phyloP scores from a whole-genome alignment of 2,797 vertebrate genomes.

The Onychomys arenicola region DNA sequence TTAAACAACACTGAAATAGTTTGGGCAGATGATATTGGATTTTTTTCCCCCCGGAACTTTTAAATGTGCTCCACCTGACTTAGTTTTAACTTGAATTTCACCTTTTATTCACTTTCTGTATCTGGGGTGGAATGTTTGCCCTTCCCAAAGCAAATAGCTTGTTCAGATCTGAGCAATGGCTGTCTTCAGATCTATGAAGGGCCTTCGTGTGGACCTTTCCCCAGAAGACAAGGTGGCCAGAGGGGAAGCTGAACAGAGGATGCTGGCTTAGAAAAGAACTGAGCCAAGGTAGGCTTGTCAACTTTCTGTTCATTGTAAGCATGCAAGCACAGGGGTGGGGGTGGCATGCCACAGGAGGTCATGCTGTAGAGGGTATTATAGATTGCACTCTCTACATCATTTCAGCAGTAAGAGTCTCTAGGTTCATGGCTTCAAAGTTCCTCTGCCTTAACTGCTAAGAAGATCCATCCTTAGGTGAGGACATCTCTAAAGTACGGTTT shows the following conservation, averaged over 20 bases:
- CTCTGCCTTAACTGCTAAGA: not conserved
- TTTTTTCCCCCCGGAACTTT: not conserved
- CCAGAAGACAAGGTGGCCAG: not conserved
- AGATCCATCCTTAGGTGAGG: not conserved
- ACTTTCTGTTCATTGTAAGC: not conserved
- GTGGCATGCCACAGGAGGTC: too few species aligned
- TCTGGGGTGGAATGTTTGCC: not conserved
- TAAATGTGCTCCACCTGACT: slow-evolving; percentile 7
- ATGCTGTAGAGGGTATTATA: not conserved
- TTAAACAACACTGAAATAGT: not conserved
- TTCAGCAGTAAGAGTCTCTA: not conserved
- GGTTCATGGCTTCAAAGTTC: not conserved
- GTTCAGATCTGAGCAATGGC: not conserved
- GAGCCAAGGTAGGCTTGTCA: not conserved
- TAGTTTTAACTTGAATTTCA: not conserved
- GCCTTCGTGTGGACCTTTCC: not conserved
- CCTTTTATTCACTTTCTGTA: not conserved
- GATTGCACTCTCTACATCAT: not conserved
- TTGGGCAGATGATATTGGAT: not conserved
- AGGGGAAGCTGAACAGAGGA: not conserved
- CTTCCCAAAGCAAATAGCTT: not conserved
- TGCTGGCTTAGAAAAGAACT: not conserved
- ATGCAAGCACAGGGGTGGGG: not conserved
- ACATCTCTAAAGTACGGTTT: not conserved
- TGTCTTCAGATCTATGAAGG: not conserved